Percentiles rank a stretch among this genome's conserved stretches.
Conservation (phyloP, 2,888 invertebrate species). For the Agrochola lota region DNA sequence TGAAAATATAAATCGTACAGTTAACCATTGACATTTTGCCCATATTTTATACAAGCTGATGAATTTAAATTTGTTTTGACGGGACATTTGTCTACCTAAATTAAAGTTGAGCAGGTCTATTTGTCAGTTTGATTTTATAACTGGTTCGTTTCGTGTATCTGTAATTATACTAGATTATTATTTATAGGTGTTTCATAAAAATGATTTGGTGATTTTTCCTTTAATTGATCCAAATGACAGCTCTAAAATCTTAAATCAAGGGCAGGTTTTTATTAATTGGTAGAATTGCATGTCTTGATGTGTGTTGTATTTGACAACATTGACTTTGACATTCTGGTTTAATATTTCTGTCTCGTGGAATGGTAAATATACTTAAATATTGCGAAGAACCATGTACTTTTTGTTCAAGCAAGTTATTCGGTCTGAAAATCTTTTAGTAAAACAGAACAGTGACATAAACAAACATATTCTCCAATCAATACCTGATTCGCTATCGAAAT, state of each 20-base stretch:
- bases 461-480: slow-evolving; percentile 15
- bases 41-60: slow-evolving; percentile 40
- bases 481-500: not conserved
- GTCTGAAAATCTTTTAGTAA: not conserved
- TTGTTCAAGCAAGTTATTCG: too few species aligned
- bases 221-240: slow-evolving; percentile 2
- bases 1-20: slow-evolving; percentile 21
- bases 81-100: slow-evolving; percentile 41
- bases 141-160: slow-evolving; percentile 26
- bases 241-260: not conserved
- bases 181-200: slow-evolving; percentile 43
- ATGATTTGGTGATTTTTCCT: not conserved
- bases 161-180: slow-evolving; percentile 38
- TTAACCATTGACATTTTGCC: slow-evolving; percentile 40
- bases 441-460: not conserved
- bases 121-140: slow-evolving; percentile 53
- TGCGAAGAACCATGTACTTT: not conserved
- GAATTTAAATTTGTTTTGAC: slow-evolving; percentile 58
- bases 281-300: not conserved
- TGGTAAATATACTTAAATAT: not conserved
- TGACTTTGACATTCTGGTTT: not conserved
- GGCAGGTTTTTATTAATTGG: not conserved
- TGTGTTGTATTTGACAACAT: too few species aligned
- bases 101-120: slow-evolving; percentile 43
- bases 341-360: not conserved